Evolutionary conservation across 2,888 invertebrate genomes (phyloP).

Genomic region (Phania funesta): DNA sequence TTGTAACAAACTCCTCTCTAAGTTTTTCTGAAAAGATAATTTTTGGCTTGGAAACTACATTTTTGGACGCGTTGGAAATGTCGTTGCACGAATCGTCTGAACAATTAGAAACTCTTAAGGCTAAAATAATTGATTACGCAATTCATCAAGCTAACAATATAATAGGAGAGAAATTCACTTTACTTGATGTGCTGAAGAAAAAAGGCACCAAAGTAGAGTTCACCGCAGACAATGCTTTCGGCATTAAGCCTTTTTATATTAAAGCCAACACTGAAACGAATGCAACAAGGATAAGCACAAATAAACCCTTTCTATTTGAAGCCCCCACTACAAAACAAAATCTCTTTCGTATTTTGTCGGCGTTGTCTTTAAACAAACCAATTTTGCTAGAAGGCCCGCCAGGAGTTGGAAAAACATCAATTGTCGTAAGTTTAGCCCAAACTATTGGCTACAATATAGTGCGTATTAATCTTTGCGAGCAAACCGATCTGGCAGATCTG

Average conservation of each 20-base stretch:
- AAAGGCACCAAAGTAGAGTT: conserved; percentile 74
- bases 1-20: conserved; percentile 81
- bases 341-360: conserved; percentile 91
- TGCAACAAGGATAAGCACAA: conserved; percentile 61
- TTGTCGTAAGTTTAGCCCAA: conserved; percentile 93
- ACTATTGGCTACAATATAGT: conserved; percentile 91
- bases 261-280: conserved; percentile 70
- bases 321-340: conserved; percentile 91
- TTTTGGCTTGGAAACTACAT: conserved; percentile 95
- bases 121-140: conserved; percentile 83
- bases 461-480: conserved; percentile 98
- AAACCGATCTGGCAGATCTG: conserved; percentile 98
- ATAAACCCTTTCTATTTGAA: conserved; percentile 85
- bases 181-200: conserved; percentile 78
- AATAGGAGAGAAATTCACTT: conserved; percentile 79
- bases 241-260: conserved; percentile 89
- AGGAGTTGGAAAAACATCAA: conserved; percentile 98
- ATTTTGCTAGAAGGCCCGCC: conserved; percentile 98
- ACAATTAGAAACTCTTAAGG: conserved; percentile 80
- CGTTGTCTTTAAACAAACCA: conserved; percentile 94
- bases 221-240: conserved; percentile 81
- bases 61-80: conserved; percentile 94
- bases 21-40: conserved; percentile 85
- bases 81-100: conserved; percentile 85
- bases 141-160: conserved; percentile 81